Base-by-base conservation (phyloP, 92 coral and sea anemone genomes). In the Phenganax marumi region DNA sequence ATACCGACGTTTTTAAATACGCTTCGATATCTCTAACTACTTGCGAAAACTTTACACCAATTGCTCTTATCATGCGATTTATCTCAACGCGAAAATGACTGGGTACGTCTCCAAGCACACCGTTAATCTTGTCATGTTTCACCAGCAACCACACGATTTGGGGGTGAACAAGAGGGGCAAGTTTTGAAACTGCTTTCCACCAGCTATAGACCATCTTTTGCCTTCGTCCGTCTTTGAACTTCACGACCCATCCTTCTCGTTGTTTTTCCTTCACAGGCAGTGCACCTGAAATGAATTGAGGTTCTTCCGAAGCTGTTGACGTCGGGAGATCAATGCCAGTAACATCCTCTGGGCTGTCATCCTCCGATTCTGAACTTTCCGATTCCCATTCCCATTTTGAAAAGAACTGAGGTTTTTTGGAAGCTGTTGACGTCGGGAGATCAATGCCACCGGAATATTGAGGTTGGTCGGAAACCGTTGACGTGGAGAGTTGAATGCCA, bases 221-320 rank as follows among this genome's bases (percentile, higher is more conserved):
- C n/a, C 79, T 50, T 5, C 47, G 51, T n/a, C 79, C 79, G 26
- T 74, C 79, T 2, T 23, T 51, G 17, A 74, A 74, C 79, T 52
- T 74, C n/a, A 74, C 50, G 53, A 74, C 64, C 79, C 79, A 74
- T 22, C 79, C 79, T 74, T 74, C 77, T 72, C n/a, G 76, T 72
- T 11, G 77, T 48, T 12, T 18, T 49, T 50, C 12, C 49, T 22
- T 46, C 24, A 50, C 55, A 22, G 77, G 77, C 77, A 72, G 21
- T 25, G 77, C 77, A 12, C 55, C 54, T 4, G 77, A 72, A 50
- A 16, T 49, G 22, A 46, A 49, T n/a, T 46, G 53, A 18, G 21
- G 53, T 2, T 53, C 8, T 18, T 58, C 21, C 21, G 65, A 13
- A 13, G 65, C 14, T 18, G 65, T 23, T 58, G 76, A 48, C 19